phyloP scores from a whole-genome alignment of 2,888 invertebrate species.

The Xanthorhoe spadicearia region DNA sequence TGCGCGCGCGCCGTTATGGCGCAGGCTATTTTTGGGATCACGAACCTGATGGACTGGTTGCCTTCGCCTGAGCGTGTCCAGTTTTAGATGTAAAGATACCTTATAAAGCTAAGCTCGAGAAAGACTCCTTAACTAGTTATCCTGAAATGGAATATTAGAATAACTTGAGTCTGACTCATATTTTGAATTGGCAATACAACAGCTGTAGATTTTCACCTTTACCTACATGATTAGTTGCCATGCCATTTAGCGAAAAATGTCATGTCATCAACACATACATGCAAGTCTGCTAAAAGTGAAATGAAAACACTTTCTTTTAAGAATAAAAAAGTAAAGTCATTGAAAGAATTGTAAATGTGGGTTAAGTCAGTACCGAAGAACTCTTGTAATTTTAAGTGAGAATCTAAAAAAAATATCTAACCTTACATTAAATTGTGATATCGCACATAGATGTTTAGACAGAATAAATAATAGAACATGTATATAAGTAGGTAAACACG shows the following conservation, averaged over 20 bases:
- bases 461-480: too few relatives aligned
- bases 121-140: background rate
- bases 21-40: slow-evolving; percentile 71
- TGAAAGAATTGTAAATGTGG: background rate
- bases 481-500: background rate
- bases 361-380: background rate
- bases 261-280: too few relatives aligned
- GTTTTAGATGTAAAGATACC: slow-evolving; percentile 46
- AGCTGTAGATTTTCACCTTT: too few relatives aligned
- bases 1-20: slow-evolving; percentile 68
- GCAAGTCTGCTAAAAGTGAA: background rate
- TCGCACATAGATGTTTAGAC: background rate
- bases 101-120: background rate
- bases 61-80: slow-evolving; percentile 49
- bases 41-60: slow-evolving; percentile 62
- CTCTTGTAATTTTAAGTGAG: background rate
- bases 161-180: too few relatives aligned
- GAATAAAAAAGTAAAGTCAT: background rate
- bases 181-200: too few relatives aligned
- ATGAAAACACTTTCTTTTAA: background rate
- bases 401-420: background rate
- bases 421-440: background rate
- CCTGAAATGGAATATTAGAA: too few relatives aligned
- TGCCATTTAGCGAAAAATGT: too few relatives aligned
- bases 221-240: too few relatives aligned